Base-by-base conservation (phyloP, 2,888 invertebrate species). In the Chaetogeoica ovagalla region DNA sequence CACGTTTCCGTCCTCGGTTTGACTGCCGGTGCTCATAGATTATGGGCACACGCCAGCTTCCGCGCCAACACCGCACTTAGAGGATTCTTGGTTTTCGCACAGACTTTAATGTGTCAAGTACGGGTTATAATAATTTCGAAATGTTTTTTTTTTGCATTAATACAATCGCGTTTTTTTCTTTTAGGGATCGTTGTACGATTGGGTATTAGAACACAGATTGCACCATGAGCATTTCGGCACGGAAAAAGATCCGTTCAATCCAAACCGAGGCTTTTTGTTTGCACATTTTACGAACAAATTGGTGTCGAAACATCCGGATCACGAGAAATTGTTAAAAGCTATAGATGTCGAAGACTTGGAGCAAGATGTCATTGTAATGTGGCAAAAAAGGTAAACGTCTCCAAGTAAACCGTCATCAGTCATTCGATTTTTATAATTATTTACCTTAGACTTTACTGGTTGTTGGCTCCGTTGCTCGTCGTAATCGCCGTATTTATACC, bases 21-120 rank as follows among this genome's bases (percentile, higher is more conserved):
- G 43, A 96, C 97, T 0, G 93, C 94, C 2, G 98, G 98, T 0
- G 93, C 95, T 0, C 98, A 98, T 86, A 89, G 98, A 83, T 87
- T 97, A 57, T 98, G 97, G 97, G 91, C 97, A 0, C 98, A 98
- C 86, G 88, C 89, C 71, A 89, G 94, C 0, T 98, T 94, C 86
- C 90, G 91, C 84, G 97, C 97, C 0, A 90, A 87, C 81, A 87
- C 89, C 6, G 89, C 91, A 2, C 86, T 97, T 0, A 89, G 91
- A 84, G 85, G 94, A n/a, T 87, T 93, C 37, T 89, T 98, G 0
- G 92, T 94, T 89, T 82, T 95, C 6, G 91, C 91, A 83, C 95
- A 98, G 85, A 94, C 95, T 0, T 86, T 96, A 82, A 92, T 93
- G n/a, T 94, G 95, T 83, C 93, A 95, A 88, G 97, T 97, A 88